Percentiles rank a stretch among this genome's conserved stretches.
phyloP scores from a whole-genome alignment of 2,113 vertebrate genomes.

The Phrynosoma blainvillii region DNA sequence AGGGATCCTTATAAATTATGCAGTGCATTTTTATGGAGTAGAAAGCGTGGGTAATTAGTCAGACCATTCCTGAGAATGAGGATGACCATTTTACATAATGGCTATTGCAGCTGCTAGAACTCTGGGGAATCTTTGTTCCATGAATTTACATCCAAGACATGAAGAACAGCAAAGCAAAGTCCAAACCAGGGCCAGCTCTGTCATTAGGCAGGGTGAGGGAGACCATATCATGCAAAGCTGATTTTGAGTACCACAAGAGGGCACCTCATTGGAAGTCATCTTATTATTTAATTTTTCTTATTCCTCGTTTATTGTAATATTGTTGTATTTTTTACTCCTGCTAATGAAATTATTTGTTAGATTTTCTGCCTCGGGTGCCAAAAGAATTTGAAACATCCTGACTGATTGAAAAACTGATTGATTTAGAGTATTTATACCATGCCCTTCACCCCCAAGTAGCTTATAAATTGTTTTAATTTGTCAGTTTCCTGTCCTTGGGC shows the following conservation, averaged over 20 bases:
- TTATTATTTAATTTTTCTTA: background rate
- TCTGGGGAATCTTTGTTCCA: background rate
- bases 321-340: background rate
- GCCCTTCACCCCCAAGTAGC: no score
- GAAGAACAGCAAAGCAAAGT: background rate
- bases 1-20: constrained; percentile 20
- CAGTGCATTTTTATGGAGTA: constrained; percentile 10
- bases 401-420: no score
- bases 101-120: background rate
- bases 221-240: background rate
- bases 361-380: no score
- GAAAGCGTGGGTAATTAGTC: constrained; percentile 1
- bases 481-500: no score
- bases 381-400: no score
- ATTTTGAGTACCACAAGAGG: background rate
- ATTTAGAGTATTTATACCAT: no score
- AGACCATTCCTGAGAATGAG: background rate
- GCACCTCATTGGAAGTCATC: background rate
- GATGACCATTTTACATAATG: background rate
- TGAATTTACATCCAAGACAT: background rate
- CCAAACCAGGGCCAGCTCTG: background rate
- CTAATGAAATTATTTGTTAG: no score
- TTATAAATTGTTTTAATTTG: no score
- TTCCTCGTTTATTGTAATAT: background rate
- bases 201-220: background rate